Evolutionary conservation across 2,113 vertebrate genomes (phyloP).

Genomic region (Cottus gobio): DNA sequence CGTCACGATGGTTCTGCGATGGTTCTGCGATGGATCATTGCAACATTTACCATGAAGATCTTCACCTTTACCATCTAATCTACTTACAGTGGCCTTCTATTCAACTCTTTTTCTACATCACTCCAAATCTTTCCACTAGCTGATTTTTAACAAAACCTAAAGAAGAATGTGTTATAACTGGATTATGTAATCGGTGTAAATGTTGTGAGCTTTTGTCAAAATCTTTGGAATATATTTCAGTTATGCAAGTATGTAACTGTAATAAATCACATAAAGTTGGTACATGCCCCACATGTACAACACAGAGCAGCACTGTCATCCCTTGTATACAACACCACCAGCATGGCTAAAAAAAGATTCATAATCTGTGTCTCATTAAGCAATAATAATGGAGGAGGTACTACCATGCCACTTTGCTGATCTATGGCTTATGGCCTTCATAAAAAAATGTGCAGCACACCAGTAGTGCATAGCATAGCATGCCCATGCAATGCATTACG

Average conservation of each 20-base stretch:
- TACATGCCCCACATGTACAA: not conserved
- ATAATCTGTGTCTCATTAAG: slow-evolving; percentile 9
- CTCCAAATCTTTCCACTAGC: too few species aligned
- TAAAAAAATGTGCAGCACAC: not conserved
- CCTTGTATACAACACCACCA: not conserved
- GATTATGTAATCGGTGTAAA: not conserved
- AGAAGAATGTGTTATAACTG: too few species aligned
- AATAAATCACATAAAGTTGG: not conserved
- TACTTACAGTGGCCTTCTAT: too few species aligned
- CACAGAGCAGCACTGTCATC: not conserved
- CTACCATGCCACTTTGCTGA: not conserved
- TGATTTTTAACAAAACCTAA: too few species aligned
- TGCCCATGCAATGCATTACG: not conserved
- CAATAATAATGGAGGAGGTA: not conserved
- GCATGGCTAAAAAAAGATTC: not conserved
- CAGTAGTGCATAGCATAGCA: not conserved
- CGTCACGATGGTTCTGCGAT: not conserved
- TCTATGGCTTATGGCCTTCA: slow-evolving; percentile 1
- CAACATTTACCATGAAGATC: not conserved
- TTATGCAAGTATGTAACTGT: not conserved
- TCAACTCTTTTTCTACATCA: not conserved
- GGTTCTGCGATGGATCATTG: not conserved
- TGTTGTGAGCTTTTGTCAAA: not conserved
- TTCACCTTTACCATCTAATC: not conserved
- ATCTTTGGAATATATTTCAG: not conserved